These are phyloP conservation scores for Cossypha polioptera DNA, from an alignment of 2,797 vertebrate genomes.

Conservation along the genomic window DNA sequence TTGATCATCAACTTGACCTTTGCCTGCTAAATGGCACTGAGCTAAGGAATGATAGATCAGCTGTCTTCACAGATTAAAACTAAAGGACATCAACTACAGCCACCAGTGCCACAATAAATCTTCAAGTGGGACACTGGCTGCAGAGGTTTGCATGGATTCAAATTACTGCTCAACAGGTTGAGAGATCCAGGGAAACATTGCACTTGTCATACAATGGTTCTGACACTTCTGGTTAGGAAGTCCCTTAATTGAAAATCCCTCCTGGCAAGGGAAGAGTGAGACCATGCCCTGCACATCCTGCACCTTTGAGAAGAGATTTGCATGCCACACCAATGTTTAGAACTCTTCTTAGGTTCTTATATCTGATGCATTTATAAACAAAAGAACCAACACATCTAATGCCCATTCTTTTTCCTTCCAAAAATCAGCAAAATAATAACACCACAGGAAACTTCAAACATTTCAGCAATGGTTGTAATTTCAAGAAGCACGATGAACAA, in stretches of 20 bases:
- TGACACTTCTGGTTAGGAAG: neutral
- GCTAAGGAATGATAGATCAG: neutral
- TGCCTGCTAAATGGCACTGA: neutral
- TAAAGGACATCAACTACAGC: neutral
- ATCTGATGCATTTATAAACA: neutral
- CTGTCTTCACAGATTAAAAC: neutral
- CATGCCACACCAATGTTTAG: neutral
- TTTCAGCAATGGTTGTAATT: neutral
- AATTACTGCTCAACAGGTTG: neutral
- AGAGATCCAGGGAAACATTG: neutral
- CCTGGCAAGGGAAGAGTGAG: neutral
- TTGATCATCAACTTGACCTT: neutral
- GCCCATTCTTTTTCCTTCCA: neutral
- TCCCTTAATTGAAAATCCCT: accelerated
- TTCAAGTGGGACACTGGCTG: neutral
- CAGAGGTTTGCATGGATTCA: neutral
- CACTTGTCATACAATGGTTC: neutral
- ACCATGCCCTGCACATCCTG: accelerated
- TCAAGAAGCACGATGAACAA: neutral
- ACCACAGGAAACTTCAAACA: neutral
- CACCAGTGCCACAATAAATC: neutral
- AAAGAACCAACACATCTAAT: neutral
- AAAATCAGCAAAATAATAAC: neutral
- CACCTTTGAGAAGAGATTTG: accelerated
- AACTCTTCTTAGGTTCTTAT: neutral